A percentile compares a stretch with the other conserved stretches of the same genome.
Evolutionary conservation across 2,888 invertebrate species (phyloP).

Genomic region (Vanessa cardui): DNA sequence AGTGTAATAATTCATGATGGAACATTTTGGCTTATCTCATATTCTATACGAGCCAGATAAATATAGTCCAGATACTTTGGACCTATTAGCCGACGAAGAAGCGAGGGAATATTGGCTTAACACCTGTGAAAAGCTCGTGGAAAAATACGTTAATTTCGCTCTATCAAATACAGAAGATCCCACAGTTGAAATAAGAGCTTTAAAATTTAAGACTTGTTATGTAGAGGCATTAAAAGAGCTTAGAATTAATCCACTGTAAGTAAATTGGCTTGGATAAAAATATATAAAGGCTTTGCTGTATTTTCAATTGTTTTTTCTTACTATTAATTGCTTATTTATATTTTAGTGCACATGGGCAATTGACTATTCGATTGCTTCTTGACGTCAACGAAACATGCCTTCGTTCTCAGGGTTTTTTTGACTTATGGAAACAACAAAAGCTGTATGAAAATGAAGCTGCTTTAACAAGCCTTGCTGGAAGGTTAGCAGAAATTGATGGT

Average conservation of each 20-base stretch:
- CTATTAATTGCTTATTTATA: slow-evolving; percentile 42
- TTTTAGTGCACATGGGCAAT: slow-evolving; percentile 87
- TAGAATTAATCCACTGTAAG: slow-evolving; percentile 91
- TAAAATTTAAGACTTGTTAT: slow-evolving; percentile 92
- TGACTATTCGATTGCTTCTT: slow-evolving; percentile 94
- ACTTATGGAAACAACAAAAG: slow-evolving; percentile 94
- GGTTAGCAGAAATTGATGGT: slow-evolving; percentile 87
- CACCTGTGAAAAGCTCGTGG: slow-evolving; percentile 93
- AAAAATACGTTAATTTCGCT: slow-evolving; percentile 93
- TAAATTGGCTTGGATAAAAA: slow-evolving; percentile 35
- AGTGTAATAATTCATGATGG: slow-evolving; percentile 58
- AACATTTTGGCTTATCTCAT: slow-evolving; percentile 74
- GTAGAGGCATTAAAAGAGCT: slow-evolving; percentile 89
- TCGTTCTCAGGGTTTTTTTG: slow-evolving; percentile 95
- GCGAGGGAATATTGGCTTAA: slow-evolving; percentile 96
- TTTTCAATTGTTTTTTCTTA: slow-evolving; percentile 6
- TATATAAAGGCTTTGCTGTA: background rate
- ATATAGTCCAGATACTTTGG: slow-evolving; percentile 96
- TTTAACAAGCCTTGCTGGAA: slow-evolving; percentile 85
- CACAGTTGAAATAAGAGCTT: slow-evolving; percentile 90
- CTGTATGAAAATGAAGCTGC: slow-evolving; percentile 93
- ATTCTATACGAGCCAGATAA: slow-evolving; percentile 89
- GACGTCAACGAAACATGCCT: slow-evolving; percentile 96
- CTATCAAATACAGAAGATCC: slow-evolving; percentile 88
- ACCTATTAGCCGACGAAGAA: slow-evolving; percentile 91